These are phyloP conservation scores for Rhorus exstirpatorius DNA, from an alignment of 2,888 invertebrate species.

Conservation along the genomic window DNA sequence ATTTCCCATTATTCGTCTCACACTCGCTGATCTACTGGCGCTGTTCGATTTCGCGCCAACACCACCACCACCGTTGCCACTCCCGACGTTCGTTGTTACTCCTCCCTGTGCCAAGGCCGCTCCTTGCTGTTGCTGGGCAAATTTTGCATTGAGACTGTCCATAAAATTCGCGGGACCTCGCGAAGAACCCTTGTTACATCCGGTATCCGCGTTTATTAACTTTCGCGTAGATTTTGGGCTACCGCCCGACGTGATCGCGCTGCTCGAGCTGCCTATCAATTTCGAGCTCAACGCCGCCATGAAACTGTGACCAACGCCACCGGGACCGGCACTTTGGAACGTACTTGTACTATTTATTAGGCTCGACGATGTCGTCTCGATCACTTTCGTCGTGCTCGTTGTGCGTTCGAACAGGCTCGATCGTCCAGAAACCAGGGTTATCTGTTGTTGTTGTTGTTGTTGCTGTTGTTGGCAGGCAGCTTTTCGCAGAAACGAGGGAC, in stretches of 20 bases:
- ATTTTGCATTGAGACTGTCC: constrained; percentile 93
- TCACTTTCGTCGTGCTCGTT: constrained; percentile 51
- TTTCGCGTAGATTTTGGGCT: constrained; percentile 83
- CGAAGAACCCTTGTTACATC: constrained; percentile 87
- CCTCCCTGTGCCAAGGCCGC: constrained; percentile 89
- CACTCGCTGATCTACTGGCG: constrained; percentile 82
- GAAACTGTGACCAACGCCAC: constrained; percentile 89
- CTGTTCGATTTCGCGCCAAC: constrained; percentile 66
- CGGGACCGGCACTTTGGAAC: constrained; percentile 83
- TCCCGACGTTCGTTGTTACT: constrained; percentile 85
- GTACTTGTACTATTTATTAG: constrained; percentile 65
- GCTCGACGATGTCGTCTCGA: constrained; percentile 54
- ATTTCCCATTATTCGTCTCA: constrained; percentile 84
- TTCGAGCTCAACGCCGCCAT: constrained; percentile 92
- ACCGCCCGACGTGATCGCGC: constrained; percentile 72
- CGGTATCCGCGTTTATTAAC: constrained; percentile 85
- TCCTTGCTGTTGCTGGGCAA: constrained; percentile 91
- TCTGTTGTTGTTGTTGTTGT: constrained; percentile 38
- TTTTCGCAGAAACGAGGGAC: constrained; percentile 91
- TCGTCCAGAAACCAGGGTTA: constrained; percentile 45
- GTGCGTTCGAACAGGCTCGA: constrained; percentile 60
- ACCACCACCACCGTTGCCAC: no score
- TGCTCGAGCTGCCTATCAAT: constrained; percentile 84
- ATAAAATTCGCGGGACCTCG: constrained; percentile 88
- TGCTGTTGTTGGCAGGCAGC: constrained; percentile 74